Evolutionary conservation across 1,140 invertebrate species (phyloP).

Genomic region (Pomacea maculata): DNA sequence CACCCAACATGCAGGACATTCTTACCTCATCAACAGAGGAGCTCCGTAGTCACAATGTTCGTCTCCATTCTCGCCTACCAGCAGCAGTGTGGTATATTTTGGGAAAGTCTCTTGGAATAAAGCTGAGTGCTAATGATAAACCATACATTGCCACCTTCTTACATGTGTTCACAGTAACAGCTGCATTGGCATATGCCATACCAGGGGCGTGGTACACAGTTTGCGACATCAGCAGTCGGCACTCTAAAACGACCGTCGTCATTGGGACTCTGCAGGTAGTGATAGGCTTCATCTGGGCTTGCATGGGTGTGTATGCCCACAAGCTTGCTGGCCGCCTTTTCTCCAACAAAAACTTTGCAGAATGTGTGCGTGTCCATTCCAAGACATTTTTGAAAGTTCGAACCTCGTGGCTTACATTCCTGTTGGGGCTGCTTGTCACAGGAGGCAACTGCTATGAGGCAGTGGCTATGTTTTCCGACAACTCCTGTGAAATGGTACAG

Average conservation of each 20-base stretch:
- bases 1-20: constrained; percentile 10
- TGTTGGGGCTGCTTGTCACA: constrained; percentile 33
- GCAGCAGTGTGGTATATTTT: constrained; percentile 47
- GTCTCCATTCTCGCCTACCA: constrained; percentile 42
- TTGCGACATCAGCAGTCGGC: constrained; percentile 59
- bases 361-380: constrained; percentile 64
- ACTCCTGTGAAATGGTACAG: constrained; percentile 49
- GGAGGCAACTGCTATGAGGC: constrained; percentile 49
- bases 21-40: constrained; percentile 10
- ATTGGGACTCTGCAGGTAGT: constrained; percentile 57
- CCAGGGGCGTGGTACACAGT: constrained; percentile 53
- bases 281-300: constrained; percentile 58
- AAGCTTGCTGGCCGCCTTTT: constrained; percentile 56
- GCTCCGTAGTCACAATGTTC: constrained; percentile 29
- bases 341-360: constrained; percentile 60
- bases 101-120: constrained; percentile 45
- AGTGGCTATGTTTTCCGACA: constrained; percentile 37
- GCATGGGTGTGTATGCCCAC: constrained; percentile 60
- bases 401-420: constrained; percentile 22
- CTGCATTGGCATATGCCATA: constrained; percentile 44
- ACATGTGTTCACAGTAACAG: constrained; percentile 55
- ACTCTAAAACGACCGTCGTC: constrained; percentile 56
- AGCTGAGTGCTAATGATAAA: constrained; percentile 32
- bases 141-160: constrained; percentile 54
- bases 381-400: constrained; percentile 65